Evolutionary conservation across 2,888 invertebrate genomes (phyloP).

Genomic region (Mimachlamys varia): DNA sequence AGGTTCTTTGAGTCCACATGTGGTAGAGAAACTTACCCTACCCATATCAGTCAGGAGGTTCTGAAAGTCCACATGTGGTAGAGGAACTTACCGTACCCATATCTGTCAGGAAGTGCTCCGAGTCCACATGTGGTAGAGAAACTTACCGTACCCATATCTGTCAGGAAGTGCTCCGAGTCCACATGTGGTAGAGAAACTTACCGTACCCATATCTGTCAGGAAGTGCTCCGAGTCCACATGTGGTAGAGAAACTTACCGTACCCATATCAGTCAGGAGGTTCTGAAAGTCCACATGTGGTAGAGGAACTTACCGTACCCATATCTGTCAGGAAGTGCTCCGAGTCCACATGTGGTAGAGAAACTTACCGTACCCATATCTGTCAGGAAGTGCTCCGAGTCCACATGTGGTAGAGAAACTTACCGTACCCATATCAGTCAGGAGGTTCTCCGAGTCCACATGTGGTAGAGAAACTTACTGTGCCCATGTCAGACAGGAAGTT

Average conservation of each 20-base stretch:
- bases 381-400: slow-evolving; percentile 91
- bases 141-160: too few relatives aligned
- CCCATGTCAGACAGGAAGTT: slow-evolving; percentile 85
- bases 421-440: slow-evolving; percentile 83
- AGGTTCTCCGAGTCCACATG: slow-evolving; percentile 96
- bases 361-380: too few relatives aligned
- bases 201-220: slow-evolving; percentile 83
- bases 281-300: slow-evolving; percentile 99
- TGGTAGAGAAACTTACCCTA: too few relatives aligned
- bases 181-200: too few relatives aligned
- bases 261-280: slow-evolving; percentile 85
- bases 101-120: slow-evolving; percentile 87
- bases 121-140: slow-evolving; percentile 99
- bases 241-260: too few relatives aligned
- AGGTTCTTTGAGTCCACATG: slow-evolving; percentile 96
- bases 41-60: slow-evolving; percentile 85
- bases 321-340: slow-evolving; percentile 87
- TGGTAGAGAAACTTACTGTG: too few relatives aligned
- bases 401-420: too few relatives aligned
- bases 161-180: slow-evolving; percentile 91
- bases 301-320: too few relatives aligned
- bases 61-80: slow-evolving; percentile 99
- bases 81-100: too few relatives aligned
- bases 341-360: slow-evolving; percentile 99
- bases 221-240: slow-evolving; percentile 96